phyloP scores from a whole-genome alignment of 2,797 vertebrate genomes.

The Florisuga fusca region DNA sequence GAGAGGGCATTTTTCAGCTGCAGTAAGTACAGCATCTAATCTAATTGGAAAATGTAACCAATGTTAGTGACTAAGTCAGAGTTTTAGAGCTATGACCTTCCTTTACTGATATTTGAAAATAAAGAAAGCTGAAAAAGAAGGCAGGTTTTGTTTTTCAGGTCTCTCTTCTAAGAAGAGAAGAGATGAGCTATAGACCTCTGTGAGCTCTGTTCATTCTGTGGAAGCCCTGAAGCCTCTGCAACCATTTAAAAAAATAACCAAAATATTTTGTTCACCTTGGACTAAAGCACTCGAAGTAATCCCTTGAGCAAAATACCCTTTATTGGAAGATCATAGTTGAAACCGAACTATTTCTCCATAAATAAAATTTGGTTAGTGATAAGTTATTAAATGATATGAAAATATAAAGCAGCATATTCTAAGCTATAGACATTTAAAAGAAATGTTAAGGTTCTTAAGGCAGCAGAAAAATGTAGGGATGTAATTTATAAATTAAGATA shows the following conservation, averaged over 20 bases:
- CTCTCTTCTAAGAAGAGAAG: not conserved
- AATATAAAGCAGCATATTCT: not conserved
- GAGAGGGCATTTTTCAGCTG: not conserved
- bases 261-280: not conserved
- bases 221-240: not conserved
- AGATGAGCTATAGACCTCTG: not conserved
- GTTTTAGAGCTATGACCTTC: not conserved
- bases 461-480: not conserved
- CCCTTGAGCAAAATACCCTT: not conserved
- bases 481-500: not conserved
- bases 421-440: not conserved
- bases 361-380: not conserved
- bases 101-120: not conserved
- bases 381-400: not conserved
- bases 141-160: not conserved
- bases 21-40: not conserved
- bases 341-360: not conserved
- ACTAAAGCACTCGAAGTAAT: not conserved
- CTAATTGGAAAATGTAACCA: not conserved
- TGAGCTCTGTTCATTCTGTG: not conserved
- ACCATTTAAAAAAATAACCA: accelerated
- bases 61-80: not conserved
- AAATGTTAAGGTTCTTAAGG: not conserved
- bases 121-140: not conserved
- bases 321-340: not conserved